Evolutionary conservation across 2,797 vertebrate genomes (phyloP).

Genomic region (Sparus aurata): DNA sequence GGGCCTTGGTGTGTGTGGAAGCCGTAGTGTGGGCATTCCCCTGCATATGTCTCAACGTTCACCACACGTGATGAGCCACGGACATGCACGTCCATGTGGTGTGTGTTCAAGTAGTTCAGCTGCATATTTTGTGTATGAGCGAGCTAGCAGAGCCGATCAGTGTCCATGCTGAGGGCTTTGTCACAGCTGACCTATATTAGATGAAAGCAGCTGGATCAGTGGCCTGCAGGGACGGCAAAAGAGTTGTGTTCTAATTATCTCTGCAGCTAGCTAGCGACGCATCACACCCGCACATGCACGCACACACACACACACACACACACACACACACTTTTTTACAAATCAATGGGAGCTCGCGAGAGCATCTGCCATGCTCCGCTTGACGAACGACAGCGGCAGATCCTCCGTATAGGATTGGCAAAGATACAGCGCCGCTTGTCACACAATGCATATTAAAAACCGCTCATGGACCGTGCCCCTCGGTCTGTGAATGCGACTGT

Average conservation of each 20-base stretch:
- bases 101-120: slow-evolving; percentile 27
- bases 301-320: slow-evolving; percentile 16
- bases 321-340: slow-evolving; percentile 43
- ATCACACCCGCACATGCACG: slow-evolving; percentile 39
- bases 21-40: slow-evolving; percentile 21
- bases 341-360: slow-evolving; percentile 71
- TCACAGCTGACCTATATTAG: slow-evolving; percentile 86
- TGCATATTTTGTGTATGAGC: slow-evolving; percentile 49
- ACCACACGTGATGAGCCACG: neutral
- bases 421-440: slow-evolving; percentile 40
- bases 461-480: slow-evolving; percentile 26
- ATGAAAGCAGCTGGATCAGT: slow-evolving; percentile 84
- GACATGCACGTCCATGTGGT: neutral
- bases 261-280: slow-evolving; percentile 77
- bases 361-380: slow-evolving; percentile 69
- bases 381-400: slow-evolving; percentile 60
- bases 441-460: slow-evolving; percentile 57
- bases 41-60: slow-evolving; percentile 7
- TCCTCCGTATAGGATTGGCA: slow-evolving; percentile 48
- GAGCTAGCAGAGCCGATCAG: slow-evolving; percentile 71
- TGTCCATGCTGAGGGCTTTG: slow-evolving; percentile 81
- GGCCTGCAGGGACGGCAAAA: slow-evolving; percentile 82
- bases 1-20: neutral
- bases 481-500: neutral
- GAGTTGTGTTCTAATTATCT: slow-evolving; percentile 86